Percentiles rank a stretch among this genome's conserved stretches.
Conservation (phyloP, 2,888 invertebrate genomes). For the Epistrophella euchroma region DNA sequence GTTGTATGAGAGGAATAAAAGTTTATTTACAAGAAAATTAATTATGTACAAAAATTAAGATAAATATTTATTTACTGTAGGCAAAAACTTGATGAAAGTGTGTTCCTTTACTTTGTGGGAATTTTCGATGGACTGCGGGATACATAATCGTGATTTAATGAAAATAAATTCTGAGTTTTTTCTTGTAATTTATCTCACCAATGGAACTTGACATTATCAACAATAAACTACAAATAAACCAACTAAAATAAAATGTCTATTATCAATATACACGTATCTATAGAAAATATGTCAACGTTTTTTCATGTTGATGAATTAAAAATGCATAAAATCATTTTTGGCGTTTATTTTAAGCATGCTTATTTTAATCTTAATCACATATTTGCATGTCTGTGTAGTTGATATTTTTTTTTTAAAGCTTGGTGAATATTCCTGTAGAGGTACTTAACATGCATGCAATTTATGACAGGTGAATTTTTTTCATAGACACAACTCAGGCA, state of each 20-base stretch:
- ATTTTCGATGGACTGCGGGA: background rate
- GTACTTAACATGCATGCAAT: conserved; percentile 1
- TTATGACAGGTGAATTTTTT: background rate
- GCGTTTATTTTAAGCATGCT: conserved; percentile 26
- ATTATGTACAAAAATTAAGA: background rate
- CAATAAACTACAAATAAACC: background rate
- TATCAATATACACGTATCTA: background rate
- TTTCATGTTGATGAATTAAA: background rate
- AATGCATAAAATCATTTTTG: conserved; percentile 2
- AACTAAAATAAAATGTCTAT: background rate
- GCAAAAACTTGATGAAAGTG: conserved; percentile 53
- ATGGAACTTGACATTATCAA: conserved; percentile 42
- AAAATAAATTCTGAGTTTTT: background rate
- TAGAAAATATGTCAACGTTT: background rate
- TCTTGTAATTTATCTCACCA: conserved; percentile 33
- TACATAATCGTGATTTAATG: background rate
- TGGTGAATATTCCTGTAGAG: no score
- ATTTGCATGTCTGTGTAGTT: conserved; percentile 50
- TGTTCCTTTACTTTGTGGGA: background rate
- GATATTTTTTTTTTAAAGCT: background rate
- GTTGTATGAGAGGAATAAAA: no score
- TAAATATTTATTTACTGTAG: conserved; percentile 30
- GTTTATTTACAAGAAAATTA: background rate
- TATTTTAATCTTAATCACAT: conserved; percentile 49
- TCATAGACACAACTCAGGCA: conserved; percentile 79